Base-by-base conservation (phyloP, 2,797 vertebrate species). In the Otus scops region DNA sequence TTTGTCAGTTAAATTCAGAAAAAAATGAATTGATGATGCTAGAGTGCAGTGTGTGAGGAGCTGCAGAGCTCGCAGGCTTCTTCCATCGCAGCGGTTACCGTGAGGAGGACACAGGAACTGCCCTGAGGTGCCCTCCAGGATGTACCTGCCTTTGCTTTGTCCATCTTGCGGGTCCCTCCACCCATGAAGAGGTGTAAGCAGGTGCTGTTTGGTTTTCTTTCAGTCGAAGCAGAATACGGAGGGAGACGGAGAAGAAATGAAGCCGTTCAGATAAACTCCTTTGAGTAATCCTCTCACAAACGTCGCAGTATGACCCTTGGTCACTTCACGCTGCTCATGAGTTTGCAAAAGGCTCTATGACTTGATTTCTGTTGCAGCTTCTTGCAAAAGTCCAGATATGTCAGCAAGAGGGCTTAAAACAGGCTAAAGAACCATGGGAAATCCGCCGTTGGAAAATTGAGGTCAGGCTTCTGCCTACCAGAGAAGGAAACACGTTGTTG, bases 51-150 rank as follows among this genome's bases (percentile, higher is more conserved):
- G 1, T 0, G 14, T 0, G 4, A 45, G 64, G 59, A 68, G 69
- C 56, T 20, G 21, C 0, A 0, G 36, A 15, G 14, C 5, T n/a
- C 7, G 54, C 34, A 0, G 0, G 22, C 0, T 0, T 1, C 53
- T 7, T 7, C 56, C 10, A 3, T 32, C 60, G 23, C 53, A 8
- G n/a, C 12, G 0, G 28, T 18, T 10, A 0, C 0, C 2, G 0
- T 3, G 18, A 23, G 3, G 0, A 3, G 59, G 64, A 20, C 6
- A 8, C 23, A 2, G 57, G 64, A 13, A 19, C 30, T 13, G 47
- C 73, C n/a, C 1, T 1, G 27, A 27, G 45, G 13, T 36, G 34
- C 63, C 50, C 6, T 2, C 34, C 26, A 8, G 74, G 47, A 17
- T 8, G 18, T 32, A 2, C 24, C 74, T 39, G 2, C 10, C 0